Evolutionary conservation across 1,140 invertebrate genomes (phyloP).

Genomic region (Cherax destructor): DNA sequence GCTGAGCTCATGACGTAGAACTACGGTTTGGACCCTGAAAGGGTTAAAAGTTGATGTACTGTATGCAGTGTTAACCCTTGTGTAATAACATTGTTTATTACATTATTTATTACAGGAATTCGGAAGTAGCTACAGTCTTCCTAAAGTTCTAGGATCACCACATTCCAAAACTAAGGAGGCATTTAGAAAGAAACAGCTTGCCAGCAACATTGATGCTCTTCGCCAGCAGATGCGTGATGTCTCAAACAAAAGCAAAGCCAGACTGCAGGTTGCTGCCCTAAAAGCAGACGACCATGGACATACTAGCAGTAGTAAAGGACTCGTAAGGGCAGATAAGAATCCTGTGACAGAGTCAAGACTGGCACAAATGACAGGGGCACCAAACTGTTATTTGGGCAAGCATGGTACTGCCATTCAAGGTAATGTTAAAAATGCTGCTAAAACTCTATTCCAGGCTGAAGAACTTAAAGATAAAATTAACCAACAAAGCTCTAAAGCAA

Average conservation of each 20-base stretch:
- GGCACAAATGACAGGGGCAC: not conserved
- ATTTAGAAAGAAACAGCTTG: constrained; percentile 15
- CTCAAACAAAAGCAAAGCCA: constrained; percentile 13
- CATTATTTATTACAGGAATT: not conserved
- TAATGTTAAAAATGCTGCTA: constrained; percentile 14
- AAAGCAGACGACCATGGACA: not conserved
- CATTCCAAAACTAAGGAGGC: constrained; percentile 19
- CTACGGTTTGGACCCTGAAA: too few relatives aligned
- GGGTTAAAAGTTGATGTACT: too few relatives aligned
- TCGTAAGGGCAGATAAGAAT: not conserved
- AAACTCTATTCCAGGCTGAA: constrained; percentile 1
- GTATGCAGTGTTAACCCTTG: too few relatives aligned
- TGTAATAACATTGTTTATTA: not conserved
- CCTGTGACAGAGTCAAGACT: not conserved
- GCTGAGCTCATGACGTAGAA: too few relatives aligned
- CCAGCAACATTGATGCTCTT: constrained; percentile 35
- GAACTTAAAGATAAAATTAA: not conserved
- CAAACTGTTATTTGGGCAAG: not conserved
- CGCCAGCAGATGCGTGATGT: constrained; percentile 13
- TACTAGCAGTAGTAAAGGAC: not conserved
- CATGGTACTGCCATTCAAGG: not conserved
- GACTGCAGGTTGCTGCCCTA: not conserved
- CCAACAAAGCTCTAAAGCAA: not conserved
- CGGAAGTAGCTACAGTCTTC: constrained; percentile 20
- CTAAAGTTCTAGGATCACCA: constrained; percentile 24